phyloP scores from a whole-genome alignment of 2,888 invertebrate genomes.

The Apodemia mormo region DNA sequence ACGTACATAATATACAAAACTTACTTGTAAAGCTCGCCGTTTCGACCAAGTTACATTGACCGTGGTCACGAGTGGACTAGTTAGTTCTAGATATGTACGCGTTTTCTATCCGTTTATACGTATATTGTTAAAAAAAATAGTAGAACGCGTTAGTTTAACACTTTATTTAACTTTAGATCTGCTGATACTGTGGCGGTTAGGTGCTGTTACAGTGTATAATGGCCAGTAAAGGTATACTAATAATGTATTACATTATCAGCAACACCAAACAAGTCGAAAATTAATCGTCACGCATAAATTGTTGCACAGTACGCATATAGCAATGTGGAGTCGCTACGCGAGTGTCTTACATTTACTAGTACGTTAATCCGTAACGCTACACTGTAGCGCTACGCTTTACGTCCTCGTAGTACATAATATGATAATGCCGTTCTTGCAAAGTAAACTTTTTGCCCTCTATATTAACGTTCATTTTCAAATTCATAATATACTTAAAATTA shows the following conservation, averaged over 20 bases:
- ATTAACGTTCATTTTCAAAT: conserved; percentile 5
- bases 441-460: background rate
- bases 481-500: conserved; percentile 11
- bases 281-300: background rate
- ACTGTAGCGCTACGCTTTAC: background rate
- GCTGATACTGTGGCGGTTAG: background rate
- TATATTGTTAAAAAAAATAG: no score
- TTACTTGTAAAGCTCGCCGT: no score
- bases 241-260: background rate
- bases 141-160: no score
- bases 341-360: no score
- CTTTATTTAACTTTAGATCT: no score
- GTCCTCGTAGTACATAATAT: background rate
- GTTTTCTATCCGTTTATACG: no score
- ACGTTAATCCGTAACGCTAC: no score
- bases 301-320: background rate
- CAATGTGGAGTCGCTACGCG: background rate
- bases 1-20: no score
- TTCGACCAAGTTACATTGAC: no score
- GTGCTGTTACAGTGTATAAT: background rate
- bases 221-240: background rate
- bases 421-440: background rate
- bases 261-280: background rate
- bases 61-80: no score
- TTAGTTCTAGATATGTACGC: no score